Percentiles rank a stretch among this genome's conserved stretches.
Evolutionary conservation across 2,113 vertebrate species (phyloP).

Genomic region (Psophia crepitans): DNA sequence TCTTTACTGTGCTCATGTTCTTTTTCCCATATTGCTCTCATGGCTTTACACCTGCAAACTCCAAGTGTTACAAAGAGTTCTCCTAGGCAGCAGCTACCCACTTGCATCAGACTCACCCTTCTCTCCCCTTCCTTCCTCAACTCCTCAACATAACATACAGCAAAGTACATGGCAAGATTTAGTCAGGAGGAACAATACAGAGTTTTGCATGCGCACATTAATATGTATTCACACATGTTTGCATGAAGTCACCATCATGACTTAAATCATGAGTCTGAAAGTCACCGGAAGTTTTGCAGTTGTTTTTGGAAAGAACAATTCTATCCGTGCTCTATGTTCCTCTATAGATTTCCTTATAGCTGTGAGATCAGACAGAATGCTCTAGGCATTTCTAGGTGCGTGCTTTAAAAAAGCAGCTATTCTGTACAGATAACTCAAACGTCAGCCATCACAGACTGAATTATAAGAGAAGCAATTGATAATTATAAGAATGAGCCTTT

Average conservation of each 20-base stretch:
- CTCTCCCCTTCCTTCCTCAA: neutral
- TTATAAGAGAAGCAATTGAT: neutral
- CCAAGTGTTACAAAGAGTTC: accelerated
- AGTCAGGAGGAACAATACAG: neutral
- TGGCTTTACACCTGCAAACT: neutral
- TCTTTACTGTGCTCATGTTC: neutral
- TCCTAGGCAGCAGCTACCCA: neutral
- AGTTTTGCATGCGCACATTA: neutral
- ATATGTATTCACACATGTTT: neutral
- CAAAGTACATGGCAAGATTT: neutral
- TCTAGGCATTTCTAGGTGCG: neutral
- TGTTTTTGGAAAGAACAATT: neutral
- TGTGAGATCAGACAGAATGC: neutral
- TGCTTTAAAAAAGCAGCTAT: neutral
- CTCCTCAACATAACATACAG: neutral
- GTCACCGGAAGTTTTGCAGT: neutral
- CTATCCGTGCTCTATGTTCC: neutral
- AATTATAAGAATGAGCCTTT: neutral
- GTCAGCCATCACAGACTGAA: neutral
- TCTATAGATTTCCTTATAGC: neutral
- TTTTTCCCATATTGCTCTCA: neutral
- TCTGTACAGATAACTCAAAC: neutral
- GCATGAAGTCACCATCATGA: neutral
- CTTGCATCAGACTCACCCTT: neutral
- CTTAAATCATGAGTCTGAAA: neutral